These are phyloP conservation scores for Cyprinus carpio DNA, from an alignment of 2,113 vertebrate species.

Conservation along the genomic window DNA sequence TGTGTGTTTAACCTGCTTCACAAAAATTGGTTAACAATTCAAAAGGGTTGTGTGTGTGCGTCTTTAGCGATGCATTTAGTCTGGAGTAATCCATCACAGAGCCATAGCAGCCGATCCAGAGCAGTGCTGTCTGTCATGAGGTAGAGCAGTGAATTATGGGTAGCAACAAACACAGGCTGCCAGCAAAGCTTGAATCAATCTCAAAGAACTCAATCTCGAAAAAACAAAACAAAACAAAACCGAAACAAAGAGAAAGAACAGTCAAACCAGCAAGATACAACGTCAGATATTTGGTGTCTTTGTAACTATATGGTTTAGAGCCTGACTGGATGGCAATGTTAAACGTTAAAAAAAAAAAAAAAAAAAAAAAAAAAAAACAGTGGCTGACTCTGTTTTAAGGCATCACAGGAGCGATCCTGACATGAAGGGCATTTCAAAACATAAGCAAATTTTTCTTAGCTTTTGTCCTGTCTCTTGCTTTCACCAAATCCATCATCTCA, in stretches of 20 bases:
- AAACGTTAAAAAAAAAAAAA: too few relatives aligned
- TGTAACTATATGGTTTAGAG: neutral
- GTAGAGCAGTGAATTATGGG: slow-evolving; percentile 55
- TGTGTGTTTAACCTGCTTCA: slow-evolving; percentile 36
- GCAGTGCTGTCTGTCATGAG: slow-evolving; percentile 59
- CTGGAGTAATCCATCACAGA: slow-evolving; percentile 71
- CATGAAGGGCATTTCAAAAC: neutral
- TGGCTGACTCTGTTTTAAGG: too few relatives aligned
- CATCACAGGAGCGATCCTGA: neutral
- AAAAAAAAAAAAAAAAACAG: too few relatives aligned
- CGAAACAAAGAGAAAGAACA: slow-evolving; percentile 59
- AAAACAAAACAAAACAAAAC: slow-evolving; percentile 52
- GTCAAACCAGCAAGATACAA: neutral
- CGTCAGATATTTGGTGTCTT: neutral
- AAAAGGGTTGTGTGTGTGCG: slow-evolving; percentile 25
- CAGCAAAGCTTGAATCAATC: slow-evolving; percentile 74
- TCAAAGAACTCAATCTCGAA: slow-evolving; percentile 67
- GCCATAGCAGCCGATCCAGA: slow-evolving; percentile 59
- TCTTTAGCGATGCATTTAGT: slow-evolving; percentile 62
- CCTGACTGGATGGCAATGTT: too few relatives aligned
- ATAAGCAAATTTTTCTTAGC: neutral
- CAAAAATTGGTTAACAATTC: slow-evolving; percentile 24
- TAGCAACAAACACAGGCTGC: slow-evolving; percentile 59
- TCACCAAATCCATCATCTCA: neutral
- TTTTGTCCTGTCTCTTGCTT: too few relatives aligned